Evolutionary conservation across 2,113 vertebrate species (phyloP), one percentile per base, ranked within the genome.

Genomic region (Pantherophis guttatus): DNA sequence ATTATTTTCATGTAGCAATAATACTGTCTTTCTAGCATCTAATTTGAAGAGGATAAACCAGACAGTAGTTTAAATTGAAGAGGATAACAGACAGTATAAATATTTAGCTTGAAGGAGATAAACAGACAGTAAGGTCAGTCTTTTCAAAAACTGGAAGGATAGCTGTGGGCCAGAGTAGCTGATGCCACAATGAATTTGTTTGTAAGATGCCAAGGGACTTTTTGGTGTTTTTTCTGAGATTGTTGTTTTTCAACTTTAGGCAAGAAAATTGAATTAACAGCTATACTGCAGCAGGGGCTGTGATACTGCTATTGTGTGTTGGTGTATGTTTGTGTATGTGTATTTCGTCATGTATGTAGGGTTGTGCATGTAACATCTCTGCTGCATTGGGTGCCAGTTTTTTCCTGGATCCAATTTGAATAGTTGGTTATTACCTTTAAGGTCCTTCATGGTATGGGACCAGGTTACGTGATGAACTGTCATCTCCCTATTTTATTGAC

Each of bases 231-330:
- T 33, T 92, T 44, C 3, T 44, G n/a, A 93, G 2, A 39, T 57
- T 21, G 87, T 94, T 24, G 59, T 3, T 0, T 90, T 94, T 91
- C 81, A 39, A n/a, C 65, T 86, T 85, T 85, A 33, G 93, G 89
- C 91, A 87, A 65, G 87, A 94, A 93, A 57, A 93, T 53, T 44
- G 87, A 88, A 9, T 86, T 96, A 50, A 93, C 50, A 24, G 88
- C 94, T 87, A 70, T 90, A 21, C 33, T 19, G 33, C 15, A 0
- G 33, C 87, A 70, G 10, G 12, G 94, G 87, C 87, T 55, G 92
- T 94, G 87, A 86, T 86, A n/a, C 81, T 93, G 94, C 87, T 96
- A 91, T 81, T 2, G 1, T 15, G 29, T 70, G 29, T n/a, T n/a
- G 12, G 29, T 65, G 29, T 65, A 62, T 62, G 29, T 65, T 29